A percentile compares a stretch with the other conserved stretches of the same genome.
phyloP scores from a whole-genome alignment of 2,888 invertebrate genomes.

The Mythimna ferrago region DNA sequence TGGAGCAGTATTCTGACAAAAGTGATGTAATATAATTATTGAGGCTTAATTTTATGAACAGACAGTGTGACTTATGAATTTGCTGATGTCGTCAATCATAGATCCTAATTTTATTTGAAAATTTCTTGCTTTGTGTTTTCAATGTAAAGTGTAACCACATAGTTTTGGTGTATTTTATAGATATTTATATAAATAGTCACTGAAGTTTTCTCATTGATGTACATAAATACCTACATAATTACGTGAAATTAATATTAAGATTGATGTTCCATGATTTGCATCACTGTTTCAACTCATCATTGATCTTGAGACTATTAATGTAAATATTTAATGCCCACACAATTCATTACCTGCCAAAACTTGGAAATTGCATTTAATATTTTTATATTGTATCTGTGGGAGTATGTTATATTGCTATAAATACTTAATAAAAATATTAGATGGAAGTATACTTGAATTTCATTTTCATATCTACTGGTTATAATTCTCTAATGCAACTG shows the following conservation, averaged over 20 bases:
- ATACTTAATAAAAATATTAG: constrained; percentile 90
- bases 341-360: constrained; percentile 83
- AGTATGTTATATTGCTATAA: constrained; percentile 71
- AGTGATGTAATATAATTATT: constrained; percentile 82
- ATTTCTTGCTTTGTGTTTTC: constrained; percentile 62
- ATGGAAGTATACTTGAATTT: constrained; percentile 73
- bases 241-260: constrained; percentile 71
- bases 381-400: constrained; percentile 87
- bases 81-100: constrained; percentile 47
- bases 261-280: constrained; percentile 76
- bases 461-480: constrained; percentile 35
- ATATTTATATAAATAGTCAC: constrained; percentile 75
- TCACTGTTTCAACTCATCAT: constrained; percentile 71
- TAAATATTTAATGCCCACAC: constrained; percentile 84
- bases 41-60: constrained; percentile 80
- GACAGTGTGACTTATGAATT: constrained; percentile 65
- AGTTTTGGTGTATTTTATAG: constrained; percentile 81
- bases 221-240: constrained; percentile 70
- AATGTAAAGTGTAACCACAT: constrained; percentile 73
- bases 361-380: constrained; percentile 86
- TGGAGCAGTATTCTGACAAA: constrained; percentile 81
- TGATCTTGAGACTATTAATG: constrained; percentile 72
- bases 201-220: constrained; percentile 77
- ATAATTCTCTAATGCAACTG: too few relatives aligned
- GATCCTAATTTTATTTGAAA: constrained; percentile 53